Conservation (phyloP, 2,797 vertebrate genomes). For the Orientallactaga sibirica region DNA sequence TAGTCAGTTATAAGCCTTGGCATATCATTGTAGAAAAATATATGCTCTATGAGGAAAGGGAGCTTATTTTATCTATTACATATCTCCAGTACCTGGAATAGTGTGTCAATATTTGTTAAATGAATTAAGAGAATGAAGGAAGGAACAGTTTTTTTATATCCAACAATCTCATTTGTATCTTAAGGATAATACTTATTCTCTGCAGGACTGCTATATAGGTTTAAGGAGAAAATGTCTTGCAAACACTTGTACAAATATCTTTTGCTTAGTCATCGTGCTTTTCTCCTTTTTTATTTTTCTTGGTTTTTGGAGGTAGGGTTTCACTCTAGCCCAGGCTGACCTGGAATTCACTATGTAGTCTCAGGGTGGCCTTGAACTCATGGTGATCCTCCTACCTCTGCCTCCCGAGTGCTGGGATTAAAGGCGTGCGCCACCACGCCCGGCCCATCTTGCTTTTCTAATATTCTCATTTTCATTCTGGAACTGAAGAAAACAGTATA, state of each 20-base stretch:
- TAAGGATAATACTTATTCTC: slow-evolving; percentile 19
- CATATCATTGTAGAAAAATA: background rate
- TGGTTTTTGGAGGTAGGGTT: no score
- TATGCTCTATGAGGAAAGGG: background rate
- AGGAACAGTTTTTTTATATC: background rate
- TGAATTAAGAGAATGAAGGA: background rate
- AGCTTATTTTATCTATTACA: background rate
- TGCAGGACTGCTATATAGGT: background rate
- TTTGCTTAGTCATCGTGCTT: slow-evolving; percentile 36
- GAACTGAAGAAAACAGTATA: background rate
- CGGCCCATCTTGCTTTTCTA: background rate
- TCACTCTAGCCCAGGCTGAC: no score
- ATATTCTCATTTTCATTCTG: slow-evolving; percentile 46
- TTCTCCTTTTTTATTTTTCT: background rate
- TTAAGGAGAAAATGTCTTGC: slow-evolving; percentile 30
- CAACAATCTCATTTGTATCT: slow-evolving; percentile 21
- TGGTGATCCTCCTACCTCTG: no score
- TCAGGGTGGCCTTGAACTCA: no score
- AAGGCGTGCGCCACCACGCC: no score
- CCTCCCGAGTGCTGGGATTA: no score
- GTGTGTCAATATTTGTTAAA: background rate
- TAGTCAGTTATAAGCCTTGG: background rate
- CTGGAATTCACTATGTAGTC: no score
- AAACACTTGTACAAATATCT: slow-evolving; percentile 24
- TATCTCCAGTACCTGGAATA: background rate